Conservation (phyloP, 2,113 vertebrate species). For the Daphoenositta chrysoptera region DNA sequence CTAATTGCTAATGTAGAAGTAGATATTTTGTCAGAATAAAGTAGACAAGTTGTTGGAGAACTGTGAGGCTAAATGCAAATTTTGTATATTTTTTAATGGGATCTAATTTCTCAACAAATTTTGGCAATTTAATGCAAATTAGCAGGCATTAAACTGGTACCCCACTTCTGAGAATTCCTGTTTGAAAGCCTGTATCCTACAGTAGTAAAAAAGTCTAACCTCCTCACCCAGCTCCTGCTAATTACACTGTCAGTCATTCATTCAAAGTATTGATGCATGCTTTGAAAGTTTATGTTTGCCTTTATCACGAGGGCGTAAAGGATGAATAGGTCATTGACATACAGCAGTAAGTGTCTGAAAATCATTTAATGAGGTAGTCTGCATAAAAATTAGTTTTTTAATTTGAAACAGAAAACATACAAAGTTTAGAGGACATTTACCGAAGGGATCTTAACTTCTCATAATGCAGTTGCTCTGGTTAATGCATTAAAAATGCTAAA, state of each 20-base stretch:
- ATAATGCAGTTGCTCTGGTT: neutral
- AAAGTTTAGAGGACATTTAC: neutral
- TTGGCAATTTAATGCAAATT: neutral
- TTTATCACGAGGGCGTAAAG: neutral
- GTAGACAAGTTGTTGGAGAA: neutral
- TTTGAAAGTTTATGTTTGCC: neutral
- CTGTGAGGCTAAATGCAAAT: neutral
- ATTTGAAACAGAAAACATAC: neutral
- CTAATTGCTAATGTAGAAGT: neutral
- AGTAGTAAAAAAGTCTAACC: neutral
- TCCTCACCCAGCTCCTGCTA: neutral
- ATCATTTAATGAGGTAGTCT: neutral
- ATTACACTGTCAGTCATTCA: neutral
- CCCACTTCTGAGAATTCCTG: neutral
- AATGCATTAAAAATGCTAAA: neutral
- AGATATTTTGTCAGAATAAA: neutral
- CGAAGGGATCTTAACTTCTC: neutral
- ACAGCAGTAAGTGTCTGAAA: neutral
- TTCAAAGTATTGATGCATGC: neutral
- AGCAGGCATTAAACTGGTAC: neutral
- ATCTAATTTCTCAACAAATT: neutral
- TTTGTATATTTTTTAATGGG: neutral
- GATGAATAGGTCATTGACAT: neutral
- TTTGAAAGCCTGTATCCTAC: neutral
- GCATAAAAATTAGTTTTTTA: neutral